Evolutionary conservation across 2,888 invertebrate genomes (phyloP).

Genomic region (Patella pellucida): DNA sequence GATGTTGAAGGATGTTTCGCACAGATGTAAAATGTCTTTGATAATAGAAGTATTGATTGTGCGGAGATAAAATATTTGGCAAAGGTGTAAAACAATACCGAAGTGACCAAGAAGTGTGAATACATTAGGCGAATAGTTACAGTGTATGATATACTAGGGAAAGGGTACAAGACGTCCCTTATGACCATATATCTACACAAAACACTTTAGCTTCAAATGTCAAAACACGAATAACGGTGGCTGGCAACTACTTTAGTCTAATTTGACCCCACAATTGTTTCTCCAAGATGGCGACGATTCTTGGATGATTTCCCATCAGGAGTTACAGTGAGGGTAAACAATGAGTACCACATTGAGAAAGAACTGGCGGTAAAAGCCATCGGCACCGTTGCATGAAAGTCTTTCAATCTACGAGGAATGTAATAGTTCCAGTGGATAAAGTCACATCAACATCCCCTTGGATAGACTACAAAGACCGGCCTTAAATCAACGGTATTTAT

Average conservation of each 20-base stretch:
- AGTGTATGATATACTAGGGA: too few species aligned
- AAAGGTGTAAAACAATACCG: too few species aligned
- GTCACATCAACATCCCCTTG: neutral
- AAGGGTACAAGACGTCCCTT: neutral
- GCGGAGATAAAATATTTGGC: too few species aligned
- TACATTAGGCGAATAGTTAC: too few species aligned
- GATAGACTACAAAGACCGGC: neutral
- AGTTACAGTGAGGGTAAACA: neutral
- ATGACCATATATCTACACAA: neutral
- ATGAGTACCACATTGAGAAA: neutral
- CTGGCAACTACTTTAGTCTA: neutral
- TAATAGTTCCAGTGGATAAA: neutral
- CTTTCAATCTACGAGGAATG: neutral
- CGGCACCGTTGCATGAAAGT: neutral
- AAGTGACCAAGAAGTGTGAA: too few species aligned
- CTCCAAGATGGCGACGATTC: neutral
- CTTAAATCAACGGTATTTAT: slow-evolving; percentile 2
- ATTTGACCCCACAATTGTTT: neutral
- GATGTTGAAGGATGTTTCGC: too few species aligned
- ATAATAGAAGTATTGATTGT: too few species aligned
- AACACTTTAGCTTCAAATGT: neutral
- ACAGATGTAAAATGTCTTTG: too few species aligned
- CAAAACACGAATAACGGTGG: neutral
- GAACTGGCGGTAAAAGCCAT: slow-evolving; percentile 5
- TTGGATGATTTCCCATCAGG: slow-evolving; percentile 9